Evolutionary conservation across 2,888 invertebrate genomes (phyloP).

Genomic region (Nymphalis c-album): DNA sequence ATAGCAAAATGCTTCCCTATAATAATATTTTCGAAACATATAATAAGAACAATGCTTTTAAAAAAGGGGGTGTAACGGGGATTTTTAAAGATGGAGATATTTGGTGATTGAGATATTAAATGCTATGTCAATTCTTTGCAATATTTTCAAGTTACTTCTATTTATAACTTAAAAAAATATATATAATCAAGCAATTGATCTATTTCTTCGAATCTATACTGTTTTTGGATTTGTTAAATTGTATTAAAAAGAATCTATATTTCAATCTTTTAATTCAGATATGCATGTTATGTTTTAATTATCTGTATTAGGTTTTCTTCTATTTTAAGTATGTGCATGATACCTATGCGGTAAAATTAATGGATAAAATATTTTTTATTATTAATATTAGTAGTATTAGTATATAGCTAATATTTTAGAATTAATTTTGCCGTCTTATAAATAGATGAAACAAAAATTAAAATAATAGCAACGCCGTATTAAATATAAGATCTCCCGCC

Average conservation of each 20-base stretch:
- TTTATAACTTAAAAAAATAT: background rate
- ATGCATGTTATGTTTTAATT: conserved; percentile 35
- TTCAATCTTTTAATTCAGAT: conserved; percentile 26
- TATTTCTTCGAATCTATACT: conserved; percentile 5
- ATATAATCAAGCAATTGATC: background rate
- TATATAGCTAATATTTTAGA: conserved; percentile 38
- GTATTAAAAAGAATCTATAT: conserved; percentile 4
- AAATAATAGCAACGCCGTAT: conserved; percentile 22
- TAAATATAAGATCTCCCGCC: conserved; percentile 32
- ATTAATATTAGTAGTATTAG: conserved; percentile 38
- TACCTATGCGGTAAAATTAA: conserved; percentile 35
- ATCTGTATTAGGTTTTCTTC: conserved; percentile 37
- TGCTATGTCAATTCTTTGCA: background rate
- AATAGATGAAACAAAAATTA: conserved; percentile 13
- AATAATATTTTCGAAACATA: background rate
- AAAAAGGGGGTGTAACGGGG: background rate
- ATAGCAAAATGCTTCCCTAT: conserved; percentile 15
- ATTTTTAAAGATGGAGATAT: background rate
- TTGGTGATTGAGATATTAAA: too few relatives aligned
- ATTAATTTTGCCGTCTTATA: conserved; percentile 36
- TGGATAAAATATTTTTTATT: conserved; percentile 38
- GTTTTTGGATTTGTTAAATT: conserved; percentile 8
- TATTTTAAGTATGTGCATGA: conserved; percentile 23
- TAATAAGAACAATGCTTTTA: background rate
- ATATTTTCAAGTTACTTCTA: background rate